A percentile compares a stretch with the other conserved stretches of the same genome.
phyloP scores from a whole-genome alignment of 2,113 vertebrate genomes.

The Numenius arquata region DNA sequence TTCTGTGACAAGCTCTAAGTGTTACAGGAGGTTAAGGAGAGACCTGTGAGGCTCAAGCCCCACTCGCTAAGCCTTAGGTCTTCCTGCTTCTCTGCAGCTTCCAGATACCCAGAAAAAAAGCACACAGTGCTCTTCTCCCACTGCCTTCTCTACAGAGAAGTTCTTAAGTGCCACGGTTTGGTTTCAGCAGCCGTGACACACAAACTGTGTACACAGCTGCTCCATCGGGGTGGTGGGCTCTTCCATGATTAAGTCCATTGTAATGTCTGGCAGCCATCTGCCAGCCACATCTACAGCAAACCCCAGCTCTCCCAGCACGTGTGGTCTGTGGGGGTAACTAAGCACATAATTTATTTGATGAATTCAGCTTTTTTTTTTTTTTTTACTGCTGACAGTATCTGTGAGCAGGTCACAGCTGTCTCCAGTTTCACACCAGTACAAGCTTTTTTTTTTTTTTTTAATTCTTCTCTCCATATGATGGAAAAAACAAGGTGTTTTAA shows the following conservation, averaged over 20 bases:
- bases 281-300: not conserved
- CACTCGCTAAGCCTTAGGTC: not conserved
- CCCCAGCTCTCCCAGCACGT: not conserved
- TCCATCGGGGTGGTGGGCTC: not conserved
- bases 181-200: not conserved
- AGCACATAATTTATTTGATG: not conserved
- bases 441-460: not conserved
- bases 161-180: not conserved
- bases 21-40: not conserved
- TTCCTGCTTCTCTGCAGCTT: not conserved
- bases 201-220: not conserved
- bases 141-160: too few species aligned
- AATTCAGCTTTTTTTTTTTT: not conserved
- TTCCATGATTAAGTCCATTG: not conserved
- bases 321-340: not conserved
- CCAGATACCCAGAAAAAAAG: not conserved
- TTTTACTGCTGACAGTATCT: not conserved
- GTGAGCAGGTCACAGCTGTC: not conserved
- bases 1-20: fast-evolving
- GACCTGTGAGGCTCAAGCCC: not conserved
- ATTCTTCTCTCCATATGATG: not conserved
- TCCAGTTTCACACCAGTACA: not conserved
- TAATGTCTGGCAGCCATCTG: conserved; percentile 15
- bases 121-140: not conserved
- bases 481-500: not conserved